phyloP scores from a whole-genome alignment of 2,113 vertebrate species.

The Talpa occidentalis region DNA sequence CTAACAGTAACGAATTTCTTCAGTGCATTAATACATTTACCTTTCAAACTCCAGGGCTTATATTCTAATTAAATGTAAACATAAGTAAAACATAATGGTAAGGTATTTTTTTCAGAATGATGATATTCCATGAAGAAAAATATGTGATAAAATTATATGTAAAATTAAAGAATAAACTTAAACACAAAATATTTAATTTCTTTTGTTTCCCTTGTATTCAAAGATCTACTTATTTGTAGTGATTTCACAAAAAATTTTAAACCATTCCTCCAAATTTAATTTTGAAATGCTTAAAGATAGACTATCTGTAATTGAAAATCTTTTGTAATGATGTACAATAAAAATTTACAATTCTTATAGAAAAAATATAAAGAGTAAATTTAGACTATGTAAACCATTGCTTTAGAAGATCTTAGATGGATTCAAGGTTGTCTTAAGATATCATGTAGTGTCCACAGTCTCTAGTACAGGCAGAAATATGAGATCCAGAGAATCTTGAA shows the following conservation, averaged over 20 bases:
- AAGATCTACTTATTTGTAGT: neutral
- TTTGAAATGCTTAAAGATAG: slow-evolving; percentile 36
- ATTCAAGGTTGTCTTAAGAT: neutral
- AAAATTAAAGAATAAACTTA: neutral
- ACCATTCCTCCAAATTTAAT: neutral
- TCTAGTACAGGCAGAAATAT: neutral
- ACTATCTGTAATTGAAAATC: neutral
- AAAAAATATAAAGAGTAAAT: neutral
- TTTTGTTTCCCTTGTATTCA: neutral
- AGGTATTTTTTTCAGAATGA: neutral
- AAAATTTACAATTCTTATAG: neutral
- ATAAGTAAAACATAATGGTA: slow-evolving; percentile 66
- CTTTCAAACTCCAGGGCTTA: slow-evolving; percentile 82
- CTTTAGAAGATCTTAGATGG: neutral
- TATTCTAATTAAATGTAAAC: slow-evolving; percentile 79
- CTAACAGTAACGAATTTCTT: slow-evolving; percentile 79
- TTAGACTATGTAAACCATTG: neutral
- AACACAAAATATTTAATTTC: neutral
- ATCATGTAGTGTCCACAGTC: neutral
- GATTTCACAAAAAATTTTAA: slow-evolving; percentile 46
- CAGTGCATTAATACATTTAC: slow-evolving; percentile 77
- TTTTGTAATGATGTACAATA: neutral
- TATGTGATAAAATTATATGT: neutral
- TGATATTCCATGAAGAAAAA: slow-evolving; percentile 9
- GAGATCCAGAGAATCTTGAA: neutral